A percentile compares a stretch with the other conserved stretches of the same genome.
These are phyloP conservation scores for Isichthys henryi DNA, from an alignment of 2,113 vertebrate genomes.

Conservation along the genomic window DNA sequence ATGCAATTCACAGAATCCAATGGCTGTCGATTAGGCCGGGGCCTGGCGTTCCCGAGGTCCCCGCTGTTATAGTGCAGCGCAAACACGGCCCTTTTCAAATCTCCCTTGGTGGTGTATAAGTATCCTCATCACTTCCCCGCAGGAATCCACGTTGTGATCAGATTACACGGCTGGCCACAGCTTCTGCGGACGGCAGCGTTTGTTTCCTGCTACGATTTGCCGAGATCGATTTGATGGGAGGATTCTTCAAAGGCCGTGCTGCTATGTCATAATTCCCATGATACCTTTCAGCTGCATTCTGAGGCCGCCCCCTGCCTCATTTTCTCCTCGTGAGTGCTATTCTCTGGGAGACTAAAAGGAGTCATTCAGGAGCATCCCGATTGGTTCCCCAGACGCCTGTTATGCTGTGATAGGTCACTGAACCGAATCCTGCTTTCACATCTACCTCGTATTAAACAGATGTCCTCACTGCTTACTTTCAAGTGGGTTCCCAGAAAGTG, in stretches of 20 bases:
- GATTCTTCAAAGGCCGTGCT: not conserved
- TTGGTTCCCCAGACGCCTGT: not conserved
- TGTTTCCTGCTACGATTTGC: not conserved
- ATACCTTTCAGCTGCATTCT: not conserved
- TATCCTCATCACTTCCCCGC: not conserved
- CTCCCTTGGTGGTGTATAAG: not conserved
- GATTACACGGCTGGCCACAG: not conserved
- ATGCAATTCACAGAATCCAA: not conserved
- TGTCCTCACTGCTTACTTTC: not conserved
- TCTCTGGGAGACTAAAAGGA: not conserved
- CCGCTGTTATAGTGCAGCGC: not conserved
- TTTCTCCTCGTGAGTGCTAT: not conserved
- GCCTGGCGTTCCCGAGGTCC: not conserved
- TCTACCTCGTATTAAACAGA: not conserved
- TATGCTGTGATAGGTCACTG: not conserved
- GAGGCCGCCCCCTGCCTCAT: not conserved
- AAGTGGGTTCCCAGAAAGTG: not conserved
- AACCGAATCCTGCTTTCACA: not conserved
- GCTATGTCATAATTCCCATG: not conserved
- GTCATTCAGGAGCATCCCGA: not conserved
- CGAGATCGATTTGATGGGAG: not conserved
- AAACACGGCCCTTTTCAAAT: not conserved
- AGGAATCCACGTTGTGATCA: not conserved
- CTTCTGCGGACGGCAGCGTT: not conserved
- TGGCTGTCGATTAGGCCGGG: not conserved